Conservation (phyloP, 2,888 invertebrate species). For the Terebella lapidaria region DNA sequence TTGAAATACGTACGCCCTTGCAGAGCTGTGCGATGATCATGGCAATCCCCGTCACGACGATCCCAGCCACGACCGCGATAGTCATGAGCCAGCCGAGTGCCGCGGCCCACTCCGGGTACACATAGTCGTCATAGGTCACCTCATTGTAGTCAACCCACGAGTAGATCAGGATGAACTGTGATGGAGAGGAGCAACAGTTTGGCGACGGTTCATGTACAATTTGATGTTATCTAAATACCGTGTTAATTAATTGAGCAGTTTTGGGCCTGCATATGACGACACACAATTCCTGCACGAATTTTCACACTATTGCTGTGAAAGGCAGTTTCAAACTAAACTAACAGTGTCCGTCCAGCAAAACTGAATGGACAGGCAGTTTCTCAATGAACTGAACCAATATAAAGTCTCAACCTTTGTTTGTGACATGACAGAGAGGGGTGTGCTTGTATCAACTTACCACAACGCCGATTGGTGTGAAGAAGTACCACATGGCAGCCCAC, state of each 20-base stretch:
- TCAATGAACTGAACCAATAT: no score
- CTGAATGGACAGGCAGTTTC: no score
- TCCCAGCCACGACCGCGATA: conserved; percentile 35
- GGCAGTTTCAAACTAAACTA: no score
- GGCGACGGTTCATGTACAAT: no score
- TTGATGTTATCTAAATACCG: no score
- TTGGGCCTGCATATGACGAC: no score
- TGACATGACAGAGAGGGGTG: neutral
- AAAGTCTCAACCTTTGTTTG: no score
- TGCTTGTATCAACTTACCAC: conserved; percentile 29
- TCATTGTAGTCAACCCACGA: conserved; percentile 40
- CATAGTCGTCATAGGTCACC: conserved; percentile 34
- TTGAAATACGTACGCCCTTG: neutral
- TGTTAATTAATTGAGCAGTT: no score
- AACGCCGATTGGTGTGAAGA: conserved; percentile 34
- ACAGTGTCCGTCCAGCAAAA: no score
- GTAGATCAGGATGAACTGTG: conserved; percentile 58
- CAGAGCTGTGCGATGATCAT: neutral
- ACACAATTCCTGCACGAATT: no score
- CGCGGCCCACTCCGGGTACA: conserved; percentile 20
- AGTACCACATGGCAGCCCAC: conserved; percentile 38
- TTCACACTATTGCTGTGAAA: no score
- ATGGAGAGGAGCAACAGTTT: conserved; percentile 23
- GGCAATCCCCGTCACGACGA: conserved; percentile 26
- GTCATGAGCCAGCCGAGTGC: conserved; percentile 45